Conservation (phyloP, 2,113 vertebrate genomes). For the Chamaetylas fuelleborni region DNA sequence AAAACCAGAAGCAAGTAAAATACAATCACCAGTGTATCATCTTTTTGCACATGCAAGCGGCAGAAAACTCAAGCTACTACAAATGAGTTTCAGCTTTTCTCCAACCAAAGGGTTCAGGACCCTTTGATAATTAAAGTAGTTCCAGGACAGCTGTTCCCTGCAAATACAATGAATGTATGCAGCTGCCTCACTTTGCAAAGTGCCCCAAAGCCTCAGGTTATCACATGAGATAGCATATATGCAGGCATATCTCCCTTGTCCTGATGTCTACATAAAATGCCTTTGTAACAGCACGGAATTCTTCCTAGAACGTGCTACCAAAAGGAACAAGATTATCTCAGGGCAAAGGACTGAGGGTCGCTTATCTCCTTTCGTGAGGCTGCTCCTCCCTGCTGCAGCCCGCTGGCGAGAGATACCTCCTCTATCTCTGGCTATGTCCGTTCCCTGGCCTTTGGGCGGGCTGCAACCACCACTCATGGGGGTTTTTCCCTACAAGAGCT, state of each 20-base stretch:
- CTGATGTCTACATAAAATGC: accelerated
- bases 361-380: background rate
- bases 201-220: background rate
- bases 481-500: background rate
- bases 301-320: background rate
- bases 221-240: accelerated
- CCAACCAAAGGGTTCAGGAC: background rate
- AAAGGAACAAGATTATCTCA: background rate
- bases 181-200: background rate
- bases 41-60: background rate
- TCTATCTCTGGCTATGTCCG: background rate
- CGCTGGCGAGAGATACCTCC: background rate
- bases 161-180: accelerated
- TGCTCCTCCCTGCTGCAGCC: background rate
- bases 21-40: background rate
- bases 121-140: background rate
- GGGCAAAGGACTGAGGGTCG: background rate
- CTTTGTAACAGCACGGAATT: accelerated
- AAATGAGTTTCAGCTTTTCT: background rate
- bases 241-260: background rate
- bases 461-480: background rate
- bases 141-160: background rate
- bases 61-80: background rate
- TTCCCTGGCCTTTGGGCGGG: background rate
- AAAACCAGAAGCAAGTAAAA: background rate